Base-by-base conservation (phyloP, 2,888 invertebrate species). In the Oligia latruncula region DNA sequence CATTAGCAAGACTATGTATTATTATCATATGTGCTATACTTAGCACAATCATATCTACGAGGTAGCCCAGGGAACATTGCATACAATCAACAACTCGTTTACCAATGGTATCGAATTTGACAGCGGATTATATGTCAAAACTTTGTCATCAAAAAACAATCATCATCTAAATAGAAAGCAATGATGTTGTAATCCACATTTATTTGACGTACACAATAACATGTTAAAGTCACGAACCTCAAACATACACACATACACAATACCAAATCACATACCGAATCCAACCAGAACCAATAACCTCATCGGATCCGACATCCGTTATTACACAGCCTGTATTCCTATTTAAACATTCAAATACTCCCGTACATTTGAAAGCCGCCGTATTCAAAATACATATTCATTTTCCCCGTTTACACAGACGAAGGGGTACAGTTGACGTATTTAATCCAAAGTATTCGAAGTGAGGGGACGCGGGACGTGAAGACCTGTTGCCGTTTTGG, bases 311-410 rank as follows among this genome's bases (percentile, higher is more conserved):
- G n/a, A 72, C 66, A 77, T 73, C 70, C 58, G 82, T 58, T 77
- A 77, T 64, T 65, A 77, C 79, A 71, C 60, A 65, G 60, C 46
- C 83, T 70, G 65, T 79, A 60, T 80, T 83, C 64, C 52, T 74
- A 87, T 81, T 82, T 79, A 88, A 85, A 87, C 77, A 87, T 82
- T 88, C 79, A 85, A 81, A 78, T 73, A 20, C 71, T 64, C 40
- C 52, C n/a, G 64, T 74, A 83, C 77, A 83, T 88, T 85, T 76
- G 52, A 74, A 83, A 77, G 62, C 73, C 72, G 78, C n/a, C 49
- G 49, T 75, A 83, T 88, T 87, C 89, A 87, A 83, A 88, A 88
- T 88, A 86, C 87, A 87, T 87, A 88, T 87, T 88, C 89, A 88
- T 88, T 83, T 80, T 80, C 67, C 62, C 70, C 73, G 70, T 85